phyloP scores from a whole-genome alignment of 1,140 invertebrate species.

The Battus philenor region DNA sequence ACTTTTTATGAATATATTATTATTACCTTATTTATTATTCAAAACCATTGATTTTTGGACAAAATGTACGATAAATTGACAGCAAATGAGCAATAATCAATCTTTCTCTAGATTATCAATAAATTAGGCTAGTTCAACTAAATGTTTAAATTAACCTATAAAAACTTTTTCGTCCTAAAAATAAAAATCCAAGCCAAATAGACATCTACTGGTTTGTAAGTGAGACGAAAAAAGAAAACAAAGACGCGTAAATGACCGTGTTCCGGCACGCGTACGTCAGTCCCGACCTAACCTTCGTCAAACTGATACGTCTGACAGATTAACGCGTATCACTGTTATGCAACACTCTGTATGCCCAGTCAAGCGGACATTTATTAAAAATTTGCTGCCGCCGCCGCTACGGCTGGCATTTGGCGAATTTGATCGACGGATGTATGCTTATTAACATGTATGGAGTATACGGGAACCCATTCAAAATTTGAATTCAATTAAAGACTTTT shows the following conservation, averaged over 20 bases:
- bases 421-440: slow-evolving; percentile 14
- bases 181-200: slow-evolving; percentile 3
- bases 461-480: not conserved
- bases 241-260: slow-evolving; percentile 41
- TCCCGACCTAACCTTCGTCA: slow-evolving; percentile 58
- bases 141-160: not conserved
- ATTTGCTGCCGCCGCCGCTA: not conserved
- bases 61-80: too few relatives aligned
- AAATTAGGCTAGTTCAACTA: too few relatives aligned
- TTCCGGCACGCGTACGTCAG: slow-evolving; percentile 53
- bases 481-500: too few relatives aligned
- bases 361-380: slow-evolving; percentile 25
- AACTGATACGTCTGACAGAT: slow-evolving; percentile 67
- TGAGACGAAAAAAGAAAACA: slow-evolving; percentile 20
- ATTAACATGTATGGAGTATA: slow-evolving; percentile 9
- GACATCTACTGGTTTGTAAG: slow-evolving; percentile 11
- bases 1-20: too few relatives aligned
- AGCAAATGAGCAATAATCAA: too few relatives aligned
- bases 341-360: slow-evolving; percentile 32
- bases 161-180: slow-evolving; percentile 1
- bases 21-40: too few relatives aligned
- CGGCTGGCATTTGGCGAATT: slow-evolving; percentile 8
- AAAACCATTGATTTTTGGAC: too few relatives aligned
- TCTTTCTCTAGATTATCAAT: too few relatives aligned
- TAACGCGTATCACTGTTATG: slow-evolving; percentile 52